phyloP scores from a whole-genome alignment of 2,888 invertebrate species.

The Prenolepis imparis region DNA sequence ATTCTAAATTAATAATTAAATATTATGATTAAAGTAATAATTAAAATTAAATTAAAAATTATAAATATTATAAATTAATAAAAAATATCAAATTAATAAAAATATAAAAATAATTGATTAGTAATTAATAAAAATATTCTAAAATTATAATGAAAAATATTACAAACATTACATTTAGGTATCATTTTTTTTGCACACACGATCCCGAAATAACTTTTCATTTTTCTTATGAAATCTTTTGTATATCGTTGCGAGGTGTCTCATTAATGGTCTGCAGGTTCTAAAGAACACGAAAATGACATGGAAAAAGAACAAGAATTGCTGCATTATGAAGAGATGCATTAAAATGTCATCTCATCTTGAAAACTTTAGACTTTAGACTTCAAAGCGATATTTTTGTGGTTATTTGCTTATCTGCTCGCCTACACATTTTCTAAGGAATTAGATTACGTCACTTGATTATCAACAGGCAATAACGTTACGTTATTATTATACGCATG shows the following conservation, averaged over 20 bases:
- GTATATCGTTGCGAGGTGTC: not conserved
- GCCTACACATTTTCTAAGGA: not conserved
- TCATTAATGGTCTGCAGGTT: conserved; percentile 1
- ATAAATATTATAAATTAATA: too few relatives aligned
- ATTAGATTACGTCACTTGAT: not conserved
- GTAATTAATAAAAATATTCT: too few relatives aligned
- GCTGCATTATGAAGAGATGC: not conserved
- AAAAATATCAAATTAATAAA: too few relatives aligned
- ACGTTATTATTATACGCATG: not conserved
- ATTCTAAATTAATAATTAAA: too few relatives aligned
- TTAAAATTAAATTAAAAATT: too few relatives aligned
- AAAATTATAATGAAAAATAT: too few relatives aligned
- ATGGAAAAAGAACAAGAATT: not conserved
- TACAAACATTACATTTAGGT: not conserved
- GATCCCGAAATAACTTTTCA: not conserved
- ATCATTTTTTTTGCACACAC: not conserved
- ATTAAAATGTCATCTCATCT: conserved; percentile 5
- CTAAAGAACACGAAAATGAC: not conserved
- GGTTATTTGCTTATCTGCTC: not conserved
- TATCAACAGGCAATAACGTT: not conserved
- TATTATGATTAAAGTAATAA: too few relatives aligned
- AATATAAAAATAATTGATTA: too few relatives aligned
- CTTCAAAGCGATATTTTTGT: not conserved
- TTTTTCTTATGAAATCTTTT: conserved; percentile 8
- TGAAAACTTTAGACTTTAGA: not conserved